Evolutionary conservation across 2,797 vertebrate species (phyloP).

Genomic region (Nyctibius grandis): DNA sequence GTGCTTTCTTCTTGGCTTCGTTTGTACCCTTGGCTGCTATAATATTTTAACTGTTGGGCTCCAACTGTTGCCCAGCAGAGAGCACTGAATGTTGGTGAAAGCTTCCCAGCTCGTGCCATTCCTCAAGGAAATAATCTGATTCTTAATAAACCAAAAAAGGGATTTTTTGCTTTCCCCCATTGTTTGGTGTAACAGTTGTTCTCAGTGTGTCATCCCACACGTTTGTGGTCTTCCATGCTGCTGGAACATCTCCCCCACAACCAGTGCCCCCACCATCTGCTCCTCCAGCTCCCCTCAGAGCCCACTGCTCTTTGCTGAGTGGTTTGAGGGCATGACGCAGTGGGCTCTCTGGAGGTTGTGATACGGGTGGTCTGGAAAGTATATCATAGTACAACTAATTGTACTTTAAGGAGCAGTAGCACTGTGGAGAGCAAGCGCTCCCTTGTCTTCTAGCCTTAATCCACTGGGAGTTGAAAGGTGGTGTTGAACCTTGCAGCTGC

Average conservation of each 20-base stretch:
- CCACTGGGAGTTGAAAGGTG: not conserved
- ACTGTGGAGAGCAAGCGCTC: not conserved
- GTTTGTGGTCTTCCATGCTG: not conserved
- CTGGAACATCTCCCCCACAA: not conserved
- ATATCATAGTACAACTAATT: accelerated
- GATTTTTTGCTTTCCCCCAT: not conserved
- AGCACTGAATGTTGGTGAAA: not conserved
- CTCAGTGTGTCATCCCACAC: not conserved
- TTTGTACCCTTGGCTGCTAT: not conserved
- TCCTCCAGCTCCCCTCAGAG: not conserved
- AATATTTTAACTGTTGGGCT: not conserved
- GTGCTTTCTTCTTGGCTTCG: not conserved
- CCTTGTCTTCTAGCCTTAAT: not conserved
- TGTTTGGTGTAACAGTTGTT: not conserved
- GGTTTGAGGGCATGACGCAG: not conserved
- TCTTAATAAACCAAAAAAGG: not conserved
- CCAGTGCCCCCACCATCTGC: not conserved
- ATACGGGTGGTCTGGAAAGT: not conserved
- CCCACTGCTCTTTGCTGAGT: not conserved
- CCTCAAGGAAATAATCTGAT: not conserved
- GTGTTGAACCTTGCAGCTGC: not conserved
- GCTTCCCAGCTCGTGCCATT: not conserved
- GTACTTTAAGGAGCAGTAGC: not conserved
- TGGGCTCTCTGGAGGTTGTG: not conserved
- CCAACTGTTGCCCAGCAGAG: not conserved